Conservation (phyloP, 2,888 invertebrate genomes). For the Drosophila ustulata region DNA sequence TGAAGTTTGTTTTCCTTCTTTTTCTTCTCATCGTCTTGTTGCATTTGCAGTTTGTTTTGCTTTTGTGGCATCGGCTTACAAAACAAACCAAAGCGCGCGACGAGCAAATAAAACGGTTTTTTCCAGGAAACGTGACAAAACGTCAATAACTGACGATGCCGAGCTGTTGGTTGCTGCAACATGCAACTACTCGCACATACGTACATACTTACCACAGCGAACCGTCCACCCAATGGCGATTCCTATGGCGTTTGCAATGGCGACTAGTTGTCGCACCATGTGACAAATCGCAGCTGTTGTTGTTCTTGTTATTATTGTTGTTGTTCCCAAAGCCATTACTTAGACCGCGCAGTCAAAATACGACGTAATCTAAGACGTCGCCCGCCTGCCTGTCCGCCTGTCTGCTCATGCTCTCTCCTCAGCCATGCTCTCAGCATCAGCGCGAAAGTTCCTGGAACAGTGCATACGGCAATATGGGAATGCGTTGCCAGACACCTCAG, state of each 20-base stretch:
- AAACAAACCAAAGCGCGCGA: slow-evolving; percentile 72
- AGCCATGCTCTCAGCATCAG: slow-evolving; percentile 38
- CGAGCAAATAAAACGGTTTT: slow-evolving; percentile 79
- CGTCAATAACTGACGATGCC: slow-evolving; percentile 73
- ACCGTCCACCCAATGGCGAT: slow-evolving; percentile 43
- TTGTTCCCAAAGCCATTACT: slow-evolving; percentile 68
- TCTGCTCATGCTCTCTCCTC: neutral
- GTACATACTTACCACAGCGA: neutral
- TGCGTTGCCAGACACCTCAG: slow-evolving; percentile 57
- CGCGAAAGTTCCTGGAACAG: slow-evolving; percentile 56
- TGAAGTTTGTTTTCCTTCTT: slow-evolving; percentile 71
- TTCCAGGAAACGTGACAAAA: slow-evolving; percentile 83
- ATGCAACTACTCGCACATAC: slow-evolving; percentile 17
- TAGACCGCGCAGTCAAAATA: slow-evolving; percentile 56
- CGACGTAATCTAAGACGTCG: slow-evolving; percentile 70
- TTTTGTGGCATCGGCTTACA: slow-evolving; percentile 73
- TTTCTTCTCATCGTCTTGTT: slow-evolving; percentile 14
- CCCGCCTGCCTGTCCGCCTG: slow-evolving; percentile 4
- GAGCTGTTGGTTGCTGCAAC: slow-evolving; percentile 53
- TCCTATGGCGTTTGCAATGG: slow-evolving; percentile 49
- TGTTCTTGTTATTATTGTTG: slow-evolving; percentile 34
- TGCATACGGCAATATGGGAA: slow-evolving; percentile 33
- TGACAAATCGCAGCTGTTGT: slow-evolving; percentile 63
- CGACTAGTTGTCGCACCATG: slow-evolving; percentile 52
- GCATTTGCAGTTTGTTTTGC: slow-evolving; percentile 61